Evolutionary conservation across 2,113 vertebrate species (phyloP).

Genomic region (Craseonycteris thonglongyai): DNA sequence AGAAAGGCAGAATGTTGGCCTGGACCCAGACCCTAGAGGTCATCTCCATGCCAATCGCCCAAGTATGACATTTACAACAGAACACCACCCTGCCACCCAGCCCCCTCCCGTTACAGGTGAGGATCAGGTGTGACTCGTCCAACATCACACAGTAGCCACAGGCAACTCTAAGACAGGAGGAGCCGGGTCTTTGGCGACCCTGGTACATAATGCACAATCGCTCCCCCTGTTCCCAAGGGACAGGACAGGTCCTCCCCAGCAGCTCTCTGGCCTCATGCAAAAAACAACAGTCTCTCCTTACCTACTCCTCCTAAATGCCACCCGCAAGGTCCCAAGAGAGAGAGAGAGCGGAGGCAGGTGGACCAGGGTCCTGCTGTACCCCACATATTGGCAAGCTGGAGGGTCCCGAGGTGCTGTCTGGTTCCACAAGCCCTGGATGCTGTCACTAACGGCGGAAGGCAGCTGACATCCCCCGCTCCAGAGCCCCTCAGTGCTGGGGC

Average conservation of each 20-base stretch:
- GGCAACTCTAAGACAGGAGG: not conserved
- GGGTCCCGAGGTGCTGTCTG: not conserved
- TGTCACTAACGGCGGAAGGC: not conserved
- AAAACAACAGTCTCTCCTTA: not conserved
- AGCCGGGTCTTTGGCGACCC: not conserved
- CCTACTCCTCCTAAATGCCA: not conserved
- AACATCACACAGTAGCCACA: not conserved
- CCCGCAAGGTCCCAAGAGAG: not conserved
- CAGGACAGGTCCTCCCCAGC: not conserved
- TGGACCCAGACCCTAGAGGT: not conserved
- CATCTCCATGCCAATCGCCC: not conserved
- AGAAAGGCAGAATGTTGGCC: not conserved
- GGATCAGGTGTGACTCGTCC: not conserved
- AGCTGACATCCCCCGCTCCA: not conserved
- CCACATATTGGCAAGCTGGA: not conserved
- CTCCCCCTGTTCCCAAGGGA: not conserved
- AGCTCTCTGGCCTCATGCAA: not conserved
- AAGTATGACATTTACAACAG: not conserved
- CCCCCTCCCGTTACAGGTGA: not conserved
- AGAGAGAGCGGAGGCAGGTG: not conserved
- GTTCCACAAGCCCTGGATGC: not conserved
- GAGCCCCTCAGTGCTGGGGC: too few species aligned
- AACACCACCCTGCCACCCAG: not conserved
- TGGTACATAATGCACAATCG: accelerated
- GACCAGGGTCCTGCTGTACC: not conserved